Base-by-base conservation (phyloP, 2,888 invertebrate genomes). In the Empis stercorea region DNA sequence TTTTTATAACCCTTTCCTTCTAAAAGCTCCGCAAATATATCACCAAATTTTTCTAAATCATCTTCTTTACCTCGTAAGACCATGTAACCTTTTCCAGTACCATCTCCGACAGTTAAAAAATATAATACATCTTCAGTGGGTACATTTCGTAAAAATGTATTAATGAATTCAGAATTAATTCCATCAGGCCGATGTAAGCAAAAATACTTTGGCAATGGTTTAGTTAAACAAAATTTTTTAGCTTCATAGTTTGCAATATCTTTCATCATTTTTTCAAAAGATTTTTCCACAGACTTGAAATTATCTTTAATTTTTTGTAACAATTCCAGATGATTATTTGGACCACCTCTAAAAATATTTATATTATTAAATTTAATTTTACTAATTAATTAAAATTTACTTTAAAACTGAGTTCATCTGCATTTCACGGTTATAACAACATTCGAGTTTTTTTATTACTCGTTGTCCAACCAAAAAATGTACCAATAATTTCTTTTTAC, bases 1-100 rank as follows among this genome's bases (percentile, higher is more conserved):
- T 83, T 83, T 40, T 78, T 80, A 30, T 80, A 82, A 10, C 88
- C 88, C 70, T 87, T 87, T 4, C 82, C 85, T 56, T 80, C 79
- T 14, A 89, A 62, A 1, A 84, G 48, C 36, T 79, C 77, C 44
- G 79, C 74, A 51, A 87, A 74, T 57, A 80, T 79, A 2, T 59
- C 54, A 0, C 62, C 64, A 16, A 69, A 55, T 54, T 51, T 68
- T 10, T 57, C 51, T 3, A 69, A 56, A 7, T 61, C 41, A 2
- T 55, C 72, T 0, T 59, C 53, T 16, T 63, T 56, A 9, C 74
- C 73, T 38, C 68, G 60, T n/a, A 78, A 54, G 1, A 76, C 63
- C 57, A 78, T 66, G 46, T 72, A 68, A 0, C 76, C 76, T 30
- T 64, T 68, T 15, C 71, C 79, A 48, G 78, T 80, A 4, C 78